Percentiles rank a stretch among this genome's conserved stretches.
Conservation (phyloP, 2,113 vertebrate species). For the Dromiciops gliroides region DNA sequence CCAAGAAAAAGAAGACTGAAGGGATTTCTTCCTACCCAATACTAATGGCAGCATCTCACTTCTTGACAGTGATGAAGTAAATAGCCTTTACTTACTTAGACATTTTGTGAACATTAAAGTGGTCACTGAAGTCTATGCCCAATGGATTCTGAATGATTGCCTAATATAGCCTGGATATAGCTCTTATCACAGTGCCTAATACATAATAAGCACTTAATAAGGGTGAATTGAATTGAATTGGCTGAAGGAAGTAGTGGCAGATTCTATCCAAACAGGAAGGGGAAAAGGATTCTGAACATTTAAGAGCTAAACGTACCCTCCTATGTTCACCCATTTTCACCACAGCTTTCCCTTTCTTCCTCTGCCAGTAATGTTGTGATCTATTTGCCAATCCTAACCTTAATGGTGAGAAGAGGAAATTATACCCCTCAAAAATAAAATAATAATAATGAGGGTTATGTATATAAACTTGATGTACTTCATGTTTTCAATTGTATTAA, state of each 20-base stretch:
- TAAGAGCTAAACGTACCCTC: not conserved
- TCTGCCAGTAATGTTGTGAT: not conserved
- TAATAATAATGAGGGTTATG: too few species aligned
- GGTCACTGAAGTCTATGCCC: not conserved
- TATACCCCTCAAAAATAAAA: too few species aligned
- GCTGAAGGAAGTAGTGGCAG: not conserved
- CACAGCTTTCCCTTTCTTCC: not conserved
- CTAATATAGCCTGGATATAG: not conserved
- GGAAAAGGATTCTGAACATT: not conserved
- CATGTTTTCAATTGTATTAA: conserved; percentile 55
- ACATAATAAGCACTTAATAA: not conserved
- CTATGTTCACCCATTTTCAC: not conserved
- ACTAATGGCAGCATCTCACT: not conserved
- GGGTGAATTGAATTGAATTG: not conserved
- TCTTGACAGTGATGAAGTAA: not conserved
- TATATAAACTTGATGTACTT: not conserved
- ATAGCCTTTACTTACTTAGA: not conserved
- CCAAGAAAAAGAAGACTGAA: not conserved
- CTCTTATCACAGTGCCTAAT: not conserved
- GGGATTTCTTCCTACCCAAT: not conserved
- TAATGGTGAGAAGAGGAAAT: not conserved
- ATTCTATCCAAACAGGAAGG: not conserved
- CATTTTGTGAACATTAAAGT: not conserved
- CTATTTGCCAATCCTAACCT: not conserved
- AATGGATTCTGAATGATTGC: not conserved